phyloP scores from a whole-genome alignment of 2,113 vertebrate genomes.

The Cebus imitator region DNA sequence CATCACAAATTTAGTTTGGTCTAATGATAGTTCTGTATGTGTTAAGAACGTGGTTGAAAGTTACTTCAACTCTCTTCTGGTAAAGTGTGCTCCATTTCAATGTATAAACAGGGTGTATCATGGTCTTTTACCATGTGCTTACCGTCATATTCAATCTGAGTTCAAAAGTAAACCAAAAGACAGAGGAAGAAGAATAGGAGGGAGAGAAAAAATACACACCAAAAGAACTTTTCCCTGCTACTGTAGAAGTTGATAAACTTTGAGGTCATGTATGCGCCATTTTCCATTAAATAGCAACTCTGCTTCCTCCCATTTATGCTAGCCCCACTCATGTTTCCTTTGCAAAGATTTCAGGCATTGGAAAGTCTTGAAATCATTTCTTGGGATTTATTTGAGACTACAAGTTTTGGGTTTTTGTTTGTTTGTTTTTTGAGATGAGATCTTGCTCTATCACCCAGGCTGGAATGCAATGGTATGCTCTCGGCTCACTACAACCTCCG shows the following conservation, averaged over 20 bases:
- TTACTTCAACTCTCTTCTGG: neutral
- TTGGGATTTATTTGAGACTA: neutral
- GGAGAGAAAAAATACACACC: neutral
- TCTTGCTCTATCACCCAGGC: too few species aligned
- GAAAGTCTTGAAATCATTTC: neutral
- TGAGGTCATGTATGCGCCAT: neutral
- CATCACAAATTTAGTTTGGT: slow-evolving; percentile 60
- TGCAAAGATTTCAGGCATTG: neutral
- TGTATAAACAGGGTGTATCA: neutral
- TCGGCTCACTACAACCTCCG: too few species aligned
- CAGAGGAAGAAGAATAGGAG: accelerated
- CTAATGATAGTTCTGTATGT: slow-evolving; percentile 54
- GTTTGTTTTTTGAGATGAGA: too few species aligned
- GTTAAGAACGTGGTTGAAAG: slow-evolving; percentile 54
- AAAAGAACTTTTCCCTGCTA: neutral
- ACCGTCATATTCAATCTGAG: slow-evolving; percentile 48
- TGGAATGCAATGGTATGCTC: too few species aligned
- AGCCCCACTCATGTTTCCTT: neutral
- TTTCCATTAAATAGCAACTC: neutral
- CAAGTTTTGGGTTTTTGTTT: too few species aligned
- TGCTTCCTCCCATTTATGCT: neutral
- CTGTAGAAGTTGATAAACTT: slow-evolving; percentile 30
- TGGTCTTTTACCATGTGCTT: slow-evolving; percentile 55
- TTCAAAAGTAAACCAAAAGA: neutral
- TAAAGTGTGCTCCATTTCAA: slow-evolving; percentile 59